Evolutionary conservation across 2,113 vertebrate species (phyloP).

Genomic region (Furnarius figulus): DNA sequence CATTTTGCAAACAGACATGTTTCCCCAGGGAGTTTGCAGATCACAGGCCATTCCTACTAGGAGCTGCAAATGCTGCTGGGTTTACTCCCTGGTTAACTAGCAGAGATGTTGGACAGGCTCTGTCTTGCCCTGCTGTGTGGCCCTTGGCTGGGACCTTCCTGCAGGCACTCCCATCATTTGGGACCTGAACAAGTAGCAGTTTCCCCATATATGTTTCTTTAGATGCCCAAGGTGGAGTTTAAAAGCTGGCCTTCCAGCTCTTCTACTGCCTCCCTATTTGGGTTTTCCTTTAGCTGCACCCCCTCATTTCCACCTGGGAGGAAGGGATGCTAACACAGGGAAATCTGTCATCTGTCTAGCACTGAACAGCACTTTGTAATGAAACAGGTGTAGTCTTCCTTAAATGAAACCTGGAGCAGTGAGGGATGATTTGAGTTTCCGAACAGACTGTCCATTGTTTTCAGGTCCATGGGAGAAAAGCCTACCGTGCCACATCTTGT

Average conservation of each 20-base stretch:
- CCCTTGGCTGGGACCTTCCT: neutral
- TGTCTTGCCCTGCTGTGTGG: neutral
- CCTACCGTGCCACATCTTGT: neutral
- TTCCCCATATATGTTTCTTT: neutral
- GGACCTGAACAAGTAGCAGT: neutral
- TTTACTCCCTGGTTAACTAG: neutral
- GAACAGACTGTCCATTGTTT: neutral
- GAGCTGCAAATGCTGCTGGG: accelerated
- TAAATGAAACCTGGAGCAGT: neutral
- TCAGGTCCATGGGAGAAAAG: neutral
- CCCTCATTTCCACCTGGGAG: neutral
- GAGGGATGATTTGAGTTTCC: neutral
- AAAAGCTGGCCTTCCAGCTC: neutral
- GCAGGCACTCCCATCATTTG: neutral
- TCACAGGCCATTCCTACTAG: neutral
- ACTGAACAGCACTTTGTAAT: neutral
- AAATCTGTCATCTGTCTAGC: neutral
- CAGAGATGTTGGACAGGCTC: neutral
- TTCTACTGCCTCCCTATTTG: neutral
- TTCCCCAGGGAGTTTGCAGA: neutral
- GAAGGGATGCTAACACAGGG: neutral
- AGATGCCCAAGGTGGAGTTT: neutral
- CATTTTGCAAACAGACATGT: neutral
- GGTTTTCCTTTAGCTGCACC: neutral
- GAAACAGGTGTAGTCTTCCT: neutral